Conservation (phyloP, 2,888 invertebrate genomes). For the Sicus ferrugineus region DNA sequence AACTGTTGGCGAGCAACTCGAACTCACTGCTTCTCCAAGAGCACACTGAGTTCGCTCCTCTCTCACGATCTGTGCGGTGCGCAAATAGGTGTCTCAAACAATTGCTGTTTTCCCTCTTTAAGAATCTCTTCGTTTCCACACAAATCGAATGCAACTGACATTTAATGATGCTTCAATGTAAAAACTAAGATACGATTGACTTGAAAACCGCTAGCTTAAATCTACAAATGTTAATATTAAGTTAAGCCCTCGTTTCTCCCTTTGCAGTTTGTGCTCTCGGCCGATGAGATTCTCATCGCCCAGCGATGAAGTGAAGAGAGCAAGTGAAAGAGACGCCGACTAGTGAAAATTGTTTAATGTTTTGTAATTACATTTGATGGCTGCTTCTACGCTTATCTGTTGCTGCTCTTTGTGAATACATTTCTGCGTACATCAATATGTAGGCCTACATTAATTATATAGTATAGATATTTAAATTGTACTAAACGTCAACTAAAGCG, state of each 20-base stretch:
- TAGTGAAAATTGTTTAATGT: slow-evolving; percentile 9
- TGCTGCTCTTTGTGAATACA: slow-evolving; percentile 32
- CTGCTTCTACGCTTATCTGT: slow-evolving; percentile 26
- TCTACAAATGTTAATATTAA: slow-evolving; percentile 27
- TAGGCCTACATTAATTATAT: slow-evolving; percentile 3
- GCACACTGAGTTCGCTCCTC: no score
- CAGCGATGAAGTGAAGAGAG: background rate
- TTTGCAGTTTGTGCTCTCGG: no score
- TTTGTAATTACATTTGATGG: background rate
- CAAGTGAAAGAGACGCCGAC: background rate
- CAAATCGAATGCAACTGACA: background rate
- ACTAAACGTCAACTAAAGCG: no score
- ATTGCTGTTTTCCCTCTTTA: background rate
- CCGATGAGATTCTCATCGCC: no score
- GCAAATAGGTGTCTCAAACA: no score
- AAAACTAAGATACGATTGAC: background rate
- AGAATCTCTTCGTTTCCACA: background rate
- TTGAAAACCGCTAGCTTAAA: slow-evolving; percentile 34
- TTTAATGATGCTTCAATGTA: background rate
- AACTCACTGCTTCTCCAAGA: no score
- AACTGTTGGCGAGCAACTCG: no score
- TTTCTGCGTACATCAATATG: slow-evolving; percentile 3
- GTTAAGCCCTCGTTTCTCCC: background rate
- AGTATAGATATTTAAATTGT: background rate
- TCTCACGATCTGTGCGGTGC: no score